Percentiles rank a stretch among this genome's conserved stretches.
Evolutionary conservation across 2,797 vertebrate genomes (phyloP).

Genomic region (Phrynocephalus vlangalii): DNA sequence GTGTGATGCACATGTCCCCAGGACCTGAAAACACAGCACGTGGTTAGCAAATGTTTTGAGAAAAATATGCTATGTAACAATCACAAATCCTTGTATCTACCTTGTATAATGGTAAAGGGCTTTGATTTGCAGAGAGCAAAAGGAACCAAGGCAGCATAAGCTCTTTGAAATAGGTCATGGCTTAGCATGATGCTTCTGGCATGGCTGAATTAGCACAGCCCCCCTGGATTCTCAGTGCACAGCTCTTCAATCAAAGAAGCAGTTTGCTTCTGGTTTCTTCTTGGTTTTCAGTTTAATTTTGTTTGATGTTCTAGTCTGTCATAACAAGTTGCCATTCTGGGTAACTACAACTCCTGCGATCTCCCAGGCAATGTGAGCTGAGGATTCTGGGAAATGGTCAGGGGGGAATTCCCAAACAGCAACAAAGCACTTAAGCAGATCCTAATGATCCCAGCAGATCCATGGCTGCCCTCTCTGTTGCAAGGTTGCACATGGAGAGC

Average conservation of each 20-base stretch:
- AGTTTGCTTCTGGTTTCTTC: constrained; percentile 34
- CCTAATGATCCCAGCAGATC: constrained; percentile 24
- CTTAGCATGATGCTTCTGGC: constrained; percentile 20
- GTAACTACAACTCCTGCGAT: no score
- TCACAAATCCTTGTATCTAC: constrained; percentile 70
- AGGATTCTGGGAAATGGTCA: no score
- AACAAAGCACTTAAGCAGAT: constrained; percentile 49
- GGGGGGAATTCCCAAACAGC: neutral
- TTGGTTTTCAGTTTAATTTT: neutral
- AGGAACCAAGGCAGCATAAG: constrained; percentile 31
- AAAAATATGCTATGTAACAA: constrained; percentile 75
- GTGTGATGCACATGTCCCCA: neutral
- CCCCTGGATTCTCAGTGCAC: constrained; percentile 39
- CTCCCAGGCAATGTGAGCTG: no score
- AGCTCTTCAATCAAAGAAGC: constrained; percentile 55
- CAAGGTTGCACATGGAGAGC: constrained; percentile 48
- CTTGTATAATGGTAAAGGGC: constrained; percentile 76
- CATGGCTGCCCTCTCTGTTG: constrained; percentile 44
- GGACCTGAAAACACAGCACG: constrained; percentile 52
- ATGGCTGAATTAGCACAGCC: constrained; percentile 35
- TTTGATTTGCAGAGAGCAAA: constrained; percentile 76
- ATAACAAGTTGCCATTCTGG: neutral
- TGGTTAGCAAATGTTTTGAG: constrained; percentile 38
- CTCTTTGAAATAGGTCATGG: constrained; percentile 11
- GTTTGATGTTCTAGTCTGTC: constrained; percentile 33